Base-by-base conservation (phyloP, 2,113 vertebrate genomes). In the Cygnus atratus region DNA sequence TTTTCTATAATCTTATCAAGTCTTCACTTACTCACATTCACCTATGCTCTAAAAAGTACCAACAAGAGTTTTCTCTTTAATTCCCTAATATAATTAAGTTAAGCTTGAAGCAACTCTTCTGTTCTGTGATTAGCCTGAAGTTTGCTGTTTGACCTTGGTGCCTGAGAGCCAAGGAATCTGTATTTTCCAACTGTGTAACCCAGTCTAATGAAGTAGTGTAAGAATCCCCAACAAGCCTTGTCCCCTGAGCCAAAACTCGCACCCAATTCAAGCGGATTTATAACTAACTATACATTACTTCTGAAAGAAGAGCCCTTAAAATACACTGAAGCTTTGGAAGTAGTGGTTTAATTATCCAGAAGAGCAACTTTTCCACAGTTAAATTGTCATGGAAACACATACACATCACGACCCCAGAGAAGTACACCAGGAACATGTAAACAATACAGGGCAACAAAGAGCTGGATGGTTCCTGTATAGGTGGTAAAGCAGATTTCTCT, bases 61-160 rank as follows among this genome's bases (percentile, higher is more conserved):
- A 84, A 77, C 61, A 86, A 74, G 63, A 92, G 19, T 88, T 88
- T 86, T 91, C 52, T 75, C 46, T 84, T 94, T 88, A 94, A 94
- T 95, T 95, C 86, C 73, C 86, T 43, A 71, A 87, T 25, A 93
- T 84, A 93, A 94, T 96, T 93, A 95, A 93, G 24, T 74, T 58
- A 84, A 91, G 71, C 85, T 95, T 82, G 88, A 90, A 97, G 84
- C 68, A 93, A 84, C 57, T 87, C 33, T 76, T 48, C 58, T 83
- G 35, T 81, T 93, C 37, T 18, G 26, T 91, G 92, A 92, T 94
- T 92, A 95, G 68, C 29, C 39, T 75, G 22, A 92, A 88, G 68
- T 94, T 78, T 92, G 26, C 68, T 39, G 37, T 35, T 96, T 87
- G 76, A 92, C 65, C 39, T 90, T 84, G 73, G 37, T 83, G 37